phyloP scores from a whole-genome alignment of 2,797 vertebrate species.

The Scyliorhinus canicula region DNA sequence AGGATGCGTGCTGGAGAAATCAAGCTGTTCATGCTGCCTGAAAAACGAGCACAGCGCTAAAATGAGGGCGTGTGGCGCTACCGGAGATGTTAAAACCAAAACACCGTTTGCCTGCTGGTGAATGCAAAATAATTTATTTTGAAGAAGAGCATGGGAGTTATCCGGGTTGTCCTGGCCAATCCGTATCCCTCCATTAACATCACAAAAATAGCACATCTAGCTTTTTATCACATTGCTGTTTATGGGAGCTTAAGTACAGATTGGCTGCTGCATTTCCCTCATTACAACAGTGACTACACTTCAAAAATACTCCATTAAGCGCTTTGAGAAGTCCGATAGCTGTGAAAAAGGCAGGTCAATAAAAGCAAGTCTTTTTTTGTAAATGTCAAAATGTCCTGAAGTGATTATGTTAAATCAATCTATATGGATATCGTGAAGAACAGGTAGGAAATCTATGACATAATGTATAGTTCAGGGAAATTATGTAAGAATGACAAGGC shows the following conservation, averaged over 20 bases:
- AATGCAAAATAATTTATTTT: not conserved
- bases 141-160: not conserved
- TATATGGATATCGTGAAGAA: no score
- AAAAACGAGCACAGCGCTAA: not conserved
- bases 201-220: not conserved
- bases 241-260: not conserved
- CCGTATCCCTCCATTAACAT: not conserved
- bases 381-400: no score
- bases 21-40: slow-evolving; percentile 16
- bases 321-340: no score
- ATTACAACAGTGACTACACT: no score
- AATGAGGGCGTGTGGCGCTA: not conserved
- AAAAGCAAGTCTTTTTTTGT: no score
- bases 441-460: no score
- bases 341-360: no score
- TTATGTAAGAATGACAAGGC: no score
- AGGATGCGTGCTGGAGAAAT: not conserved
- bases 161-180: not conserved
- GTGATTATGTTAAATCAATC: no score
- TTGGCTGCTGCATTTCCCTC: no score
- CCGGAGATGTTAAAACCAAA: not conserved
- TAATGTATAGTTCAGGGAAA: no score
- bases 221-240: not conserved
- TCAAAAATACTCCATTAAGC: no score
- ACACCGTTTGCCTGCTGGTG: not conserved